These are phyloP conservation scores for Ennomos erosarius DNA, from an alignment of 2,888 invertebrate genomes.

Conservation along the genomic window DNA sequence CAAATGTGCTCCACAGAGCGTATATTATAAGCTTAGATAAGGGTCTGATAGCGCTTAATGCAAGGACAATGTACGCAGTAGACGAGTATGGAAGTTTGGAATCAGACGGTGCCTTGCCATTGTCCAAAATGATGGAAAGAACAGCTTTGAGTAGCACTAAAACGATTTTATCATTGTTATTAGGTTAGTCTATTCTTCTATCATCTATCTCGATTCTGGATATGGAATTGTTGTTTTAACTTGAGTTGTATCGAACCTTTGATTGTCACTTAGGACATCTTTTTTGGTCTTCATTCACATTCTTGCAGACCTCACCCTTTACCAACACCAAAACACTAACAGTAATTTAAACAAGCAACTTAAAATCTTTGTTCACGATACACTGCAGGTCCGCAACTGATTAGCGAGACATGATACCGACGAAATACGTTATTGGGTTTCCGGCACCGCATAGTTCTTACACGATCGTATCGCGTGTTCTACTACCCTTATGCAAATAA, in stretches of 20 bases:
- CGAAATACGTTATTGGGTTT: slow-evolving; percentile 70
- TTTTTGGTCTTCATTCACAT: too few species aligned
- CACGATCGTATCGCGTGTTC: slow-evolving; percentile 55
- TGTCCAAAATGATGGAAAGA: not conserved
- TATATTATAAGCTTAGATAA: slow-evolving; percentile 68
- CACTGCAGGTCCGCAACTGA: slow-evolving; percentile 59
- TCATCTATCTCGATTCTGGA: too few species aligned
- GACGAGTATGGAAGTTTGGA: too few species aligned
- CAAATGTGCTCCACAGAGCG: slow-evolving; percentile 68
- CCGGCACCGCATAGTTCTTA: slow-evolving; percentile 51
- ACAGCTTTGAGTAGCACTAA: not conserved
- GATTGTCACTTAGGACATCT: too few species aligned
- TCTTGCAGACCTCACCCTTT: slow-evolving; percentile 27
- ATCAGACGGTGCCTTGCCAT: too few species aligned
- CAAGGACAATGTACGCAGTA: slow-evolving; percentile 17
- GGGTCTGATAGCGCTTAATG: slow-evolving; percentile 52
- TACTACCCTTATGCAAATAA: slow-evolving; percentile 65
- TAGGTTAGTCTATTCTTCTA: too few species aligned
- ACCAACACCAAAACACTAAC: slow-evolving; percentile 35
- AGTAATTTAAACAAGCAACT: slow-evolving; percentile 24
- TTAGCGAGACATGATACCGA: slow-evolving; percentile 56
- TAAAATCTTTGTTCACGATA: slow-evolving; percentile 52
- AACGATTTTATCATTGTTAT: too few species aligned
- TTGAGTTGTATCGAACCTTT: too few species aligned
- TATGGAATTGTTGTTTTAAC: too few species aligned